Percentiles rank a stretch among this genome's conserved stretches.
Evolutionary conservation across 2,113 vertebrate genomes (phyloP).

Genomic region (Ceuthmochares aereus): DNA sequence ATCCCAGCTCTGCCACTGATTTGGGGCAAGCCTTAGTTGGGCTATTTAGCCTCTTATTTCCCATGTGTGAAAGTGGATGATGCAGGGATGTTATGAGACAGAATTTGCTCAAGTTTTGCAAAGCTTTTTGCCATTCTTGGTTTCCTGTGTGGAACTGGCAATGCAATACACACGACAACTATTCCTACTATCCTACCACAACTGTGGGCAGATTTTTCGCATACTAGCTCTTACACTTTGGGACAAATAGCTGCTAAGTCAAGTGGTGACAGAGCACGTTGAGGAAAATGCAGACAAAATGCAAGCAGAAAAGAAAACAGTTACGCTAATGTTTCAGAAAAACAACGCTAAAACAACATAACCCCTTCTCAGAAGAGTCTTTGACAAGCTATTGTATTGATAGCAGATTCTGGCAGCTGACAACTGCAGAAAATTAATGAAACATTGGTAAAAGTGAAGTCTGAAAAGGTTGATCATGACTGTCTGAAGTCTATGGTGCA

Average conservation of each 20-base stretch:
- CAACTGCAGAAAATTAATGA: constrained; percentile 42
- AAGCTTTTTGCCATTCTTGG: not conserved
- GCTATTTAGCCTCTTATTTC: not conserved
- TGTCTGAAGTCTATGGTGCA: not conserved
- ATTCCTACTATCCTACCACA: not conserved
- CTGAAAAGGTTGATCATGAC: constrained; percentile 30
- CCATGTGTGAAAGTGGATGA: not conserved
- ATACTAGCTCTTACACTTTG: not conserved
- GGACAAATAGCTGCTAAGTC: not conserved
- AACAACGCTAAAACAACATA: not conserved
- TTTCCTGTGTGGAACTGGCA: not conserved
- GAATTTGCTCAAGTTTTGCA: not conserved
- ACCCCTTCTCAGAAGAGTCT: constrained; percentile 6
- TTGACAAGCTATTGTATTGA: constrained; percentile 36
- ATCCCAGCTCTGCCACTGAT: not conserved
- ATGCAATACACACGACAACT: not conserved
- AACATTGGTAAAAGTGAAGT: not conserved
- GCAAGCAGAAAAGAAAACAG: not conserved
- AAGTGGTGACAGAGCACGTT: not conserved
- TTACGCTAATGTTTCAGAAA: not conserved
- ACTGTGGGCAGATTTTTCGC: not conserved
- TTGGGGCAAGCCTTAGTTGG: not conserved
- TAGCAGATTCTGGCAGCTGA: constrained; percentile 8
- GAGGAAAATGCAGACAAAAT: not conserved
- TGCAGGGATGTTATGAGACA: not conserved